Conservation (phyloP, 2,888 invertebrate genomes). For the Bhutanitis thaidina region DNA sequence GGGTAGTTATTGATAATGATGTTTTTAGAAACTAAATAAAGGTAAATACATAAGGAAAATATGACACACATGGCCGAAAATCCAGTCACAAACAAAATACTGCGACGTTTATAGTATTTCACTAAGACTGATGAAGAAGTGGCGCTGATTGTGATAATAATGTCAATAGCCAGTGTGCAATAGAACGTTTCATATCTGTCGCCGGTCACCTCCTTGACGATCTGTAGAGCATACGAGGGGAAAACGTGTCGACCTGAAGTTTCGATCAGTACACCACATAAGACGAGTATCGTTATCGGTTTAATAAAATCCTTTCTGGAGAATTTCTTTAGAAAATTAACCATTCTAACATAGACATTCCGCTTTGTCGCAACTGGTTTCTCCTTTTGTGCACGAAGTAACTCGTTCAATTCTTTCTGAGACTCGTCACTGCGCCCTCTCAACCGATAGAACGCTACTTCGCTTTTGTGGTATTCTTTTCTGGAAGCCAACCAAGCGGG, state of each 20-base stretch:
- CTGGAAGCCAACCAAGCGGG: conserved; percentile 81
- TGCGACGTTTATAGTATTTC: conserved; percentile 44
- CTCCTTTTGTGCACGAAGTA: conserved; percentile 42
- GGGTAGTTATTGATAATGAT: conserved; percentile 33
- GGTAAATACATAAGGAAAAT: conserved; percentile 36
- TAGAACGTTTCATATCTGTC: conserved; percentile 40
- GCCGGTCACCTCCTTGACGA: conserved; percentile 43
- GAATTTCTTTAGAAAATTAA: conserved; percentile 39
- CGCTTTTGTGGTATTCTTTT: conserved; percentile 65
- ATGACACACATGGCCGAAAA: conserved; percentile 37
- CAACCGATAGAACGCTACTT: conserved; percentile 69
- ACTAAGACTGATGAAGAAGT: conserved; percentile 44
- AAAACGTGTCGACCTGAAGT: conserved; percentile 49
- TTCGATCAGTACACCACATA: conserved; percentile 41
- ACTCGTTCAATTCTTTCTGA: conserved; percentile 35
- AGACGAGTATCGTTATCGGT: conserved; percentile 40
- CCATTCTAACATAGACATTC: conserved; percentile 16
- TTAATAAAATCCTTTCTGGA: conserved; percentile 43
- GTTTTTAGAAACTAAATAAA: conserved; percentile 35
- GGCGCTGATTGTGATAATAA: conserved; percentile 43
- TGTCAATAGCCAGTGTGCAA: conserved; percentile 45
- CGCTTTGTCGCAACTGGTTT: conserved; percentile 21
- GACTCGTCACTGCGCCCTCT: conserved; percentile 53
- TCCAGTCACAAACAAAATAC: conserved; percentile 47
- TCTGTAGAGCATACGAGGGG: conserved; percentile 50